phyloP scores from a whole-genome alignment of 2,797 vertebrate genomes.

The Denticeps clupeoides region DNA sequence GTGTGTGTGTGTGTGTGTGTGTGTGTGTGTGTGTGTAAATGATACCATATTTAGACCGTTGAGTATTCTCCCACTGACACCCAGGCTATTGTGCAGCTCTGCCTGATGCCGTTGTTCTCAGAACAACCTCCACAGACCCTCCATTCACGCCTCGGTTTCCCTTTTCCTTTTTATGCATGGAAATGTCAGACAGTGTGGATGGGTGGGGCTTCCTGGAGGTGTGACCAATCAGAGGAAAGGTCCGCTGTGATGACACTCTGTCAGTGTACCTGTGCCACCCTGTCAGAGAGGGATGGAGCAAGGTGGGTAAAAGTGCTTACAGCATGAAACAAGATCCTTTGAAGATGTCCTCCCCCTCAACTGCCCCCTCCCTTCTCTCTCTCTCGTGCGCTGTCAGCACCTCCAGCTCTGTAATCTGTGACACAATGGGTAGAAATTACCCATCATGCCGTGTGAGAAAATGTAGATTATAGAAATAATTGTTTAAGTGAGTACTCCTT shows the following conservation, averaged over 20 bases:
- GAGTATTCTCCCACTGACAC: conserved; percentile 26
- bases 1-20: neutral
- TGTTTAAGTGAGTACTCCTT: conserved; percentile 38
- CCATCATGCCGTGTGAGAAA: conserved; percentile 24
- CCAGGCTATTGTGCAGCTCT: conserved; percentile 17
- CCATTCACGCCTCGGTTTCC: neutral
- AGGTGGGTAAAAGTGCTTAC: neutral
- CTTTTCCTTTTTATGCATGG: neutral
- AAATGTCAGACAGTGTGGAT: neutral
- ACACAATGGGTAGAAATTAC: conserved; percentile 25
- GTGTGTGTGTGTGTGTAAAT: conserved; percentile 21
- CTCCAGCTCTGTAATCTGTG: conserved; percentile 11
- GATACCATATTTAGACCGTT: conserved; percentile 22
- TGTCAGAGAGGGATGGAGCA: neutral
- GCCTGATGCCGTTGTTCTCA: conserved; percentile 20
- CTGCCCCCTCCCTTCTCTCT: neutral
- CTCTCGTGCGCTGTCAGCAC: neutral
- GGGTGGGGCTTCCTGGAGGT: neutral
- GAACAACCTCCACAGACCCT: conserved; percentile 2
- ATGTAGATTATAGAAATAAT: conserved; percentile 52
- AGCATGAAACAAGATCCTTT: neutral
- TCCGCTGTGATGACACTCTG: neutral
- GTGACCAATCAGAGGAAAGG: neutral
- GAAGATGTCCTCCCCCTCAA: neutral
- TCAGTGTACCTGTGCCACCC: neutral